These are phyloP conservation scores for Apostichopus californicus DNA, from an alignment of 35 echinoderm and acorn worm genomes.

Conservation along the genomic window DNA sequence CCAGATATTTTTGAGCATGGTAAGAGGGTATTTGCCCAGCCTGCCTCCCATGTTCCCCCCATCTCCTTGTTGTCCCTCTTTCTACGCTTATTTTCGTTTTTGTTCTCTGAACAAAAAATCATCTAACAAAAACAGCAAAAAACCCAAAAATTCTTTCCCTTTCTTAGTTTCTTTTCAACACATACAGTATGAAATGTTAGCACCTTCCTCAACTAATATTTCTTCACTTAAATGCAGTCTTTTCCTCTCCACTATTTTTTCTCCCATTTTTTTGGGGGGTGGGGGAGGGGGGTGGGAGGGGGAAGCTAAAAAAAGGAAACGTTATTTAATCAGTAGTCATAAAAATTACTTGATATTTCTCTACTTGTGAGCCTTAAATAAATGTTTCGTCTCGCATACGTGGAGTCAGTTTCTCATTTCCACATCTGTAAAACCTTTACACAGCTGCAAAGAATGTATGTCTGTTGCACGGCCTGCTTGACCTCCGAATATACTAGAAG, in stretches of 20 bases:
- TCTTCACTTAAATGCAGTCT: not conserved
- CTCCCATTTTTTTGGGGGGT: not conserved
- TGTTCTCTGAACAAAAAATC: not conserved
- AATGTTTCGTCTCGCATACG: no score
- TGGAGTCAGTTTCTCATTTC: no score
- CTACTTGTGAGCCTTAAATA: no score
- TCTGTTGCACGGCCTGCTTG: no score
- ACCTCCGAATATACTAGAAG: no score
- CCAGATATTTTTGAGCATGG: slow-evolving; percentile 29
- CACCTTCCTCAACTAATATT: no score
- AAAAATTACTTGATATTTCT: no score
- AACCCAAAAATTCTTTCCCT: not conserved
- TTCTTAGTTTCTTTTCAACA: slow-evolving; percentile 2
- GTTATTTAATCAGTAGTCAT: no score
- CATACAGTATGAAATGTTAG: not conserved
- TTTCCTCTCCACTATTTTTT: not conserved
- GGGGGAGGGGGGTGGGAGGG: no score
- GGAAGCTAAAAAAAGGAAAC: no score
- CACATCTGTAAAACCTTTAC: no score
- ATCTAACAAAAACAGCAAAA: not conserved
- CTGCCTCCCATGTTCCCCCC: not conserved
- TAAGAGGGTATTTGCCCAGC: not conserved
- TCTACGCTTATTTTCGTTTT: not conserved
- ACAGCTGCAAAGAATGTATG: no score
- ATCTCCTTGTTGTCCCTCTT: not conserved